Base-by-base conservation (phyloP, 2,113 vertebrate species). In the Panthera uncia region DNA sequence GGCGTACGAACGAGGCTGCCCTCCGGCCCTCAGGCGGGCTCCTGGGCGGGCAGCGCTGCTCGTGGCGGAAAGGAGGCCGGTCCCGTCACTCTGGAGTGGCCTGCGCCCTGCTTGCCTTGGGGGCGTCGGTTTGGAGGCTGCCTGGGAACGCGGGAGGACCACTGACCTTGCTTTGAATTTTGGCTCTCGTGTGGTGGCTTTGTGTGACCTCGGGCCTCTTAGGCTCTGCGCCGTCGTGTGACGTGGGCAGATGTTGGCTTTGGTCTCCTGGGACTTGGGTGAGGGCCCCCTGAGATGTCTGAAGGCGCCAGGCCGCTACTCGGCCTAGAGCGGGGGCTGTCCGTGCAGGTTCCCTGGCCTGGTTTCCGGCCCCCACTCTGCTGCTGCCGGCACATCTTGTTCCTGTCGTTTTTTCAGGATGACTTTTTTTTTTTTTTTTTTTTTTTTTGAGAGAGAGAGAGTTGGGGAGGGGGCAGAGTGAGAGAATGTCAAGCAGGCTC, bases 131-230 rank as follows among this genome's bases (percentile, higher is more conserved):
- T 41, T 10, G 65, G 38, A 68, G 48, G 33, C 68, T 38, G 38
- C 11, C 0, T 4, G 8, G 91, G 78, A 19, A 16, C 55, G 1
- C 3, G 9, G 61, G 48, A 52, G 52, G 84, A n/a, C 63, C 27
- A 0, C 0, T 12, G 45, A 7, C 65, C 33, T 45, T 13, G 18
- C 74, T 61, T 36, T 31, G 63, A 33, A 4, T 11, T n/a, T 79
- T 1, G 27, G 29, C 38, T 74, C 3, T 52, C 14, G 0, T 0
- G 14, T n/a, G 38, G 6, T 63, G 14, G 65, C 21, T 2, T 0
- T 41, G 48, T 61, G 29, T 61, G 48, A 33, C 66, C 18, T 19
- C 9, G 25, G 73, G 61, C 76, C 31, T 73, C 33, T 79, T 2
- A 0, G 55, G 27, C 69, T 66, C 45, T 52, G 52, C 48, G 5